Percentiles rank a stretch among this genome's conserved stretches.
phyloP scores from a whole-genome alignment of 2,113 vertebrate genomes.

The Thamnophis sirtalis region DNA sequence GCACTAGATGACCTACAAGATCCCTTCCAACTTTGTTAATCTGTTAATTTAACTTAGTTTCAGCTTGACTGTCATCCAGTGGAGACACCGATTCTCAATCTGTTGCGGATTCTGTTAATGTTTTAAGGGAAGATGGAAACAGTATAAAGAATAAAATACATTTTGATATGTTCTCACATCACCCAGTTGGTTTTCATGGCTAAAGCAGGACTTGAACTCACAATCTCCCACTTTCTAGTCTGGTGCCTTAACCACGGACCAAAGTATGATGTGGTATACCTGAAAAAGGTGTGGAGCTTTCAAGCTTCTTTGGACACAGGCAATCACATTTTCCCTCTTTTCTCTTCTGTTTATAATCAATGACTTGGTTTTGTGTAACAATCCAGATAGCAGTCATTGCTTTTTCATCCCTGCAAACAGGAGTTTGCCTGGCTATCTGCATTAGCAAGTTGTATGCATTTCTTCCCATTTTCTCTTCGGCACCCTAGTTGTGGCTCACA shows the following conservation, averaged over 20 bases:
- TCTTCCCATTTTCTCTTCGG: conserved; percentile 31
- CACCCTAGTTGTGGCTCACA: conserved; percentile 45
- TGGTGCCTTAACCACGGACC: neutral
- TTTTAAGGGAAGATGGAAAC: neutral
- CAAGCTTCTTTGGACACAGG: neutral
- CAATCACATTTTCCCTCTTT: neutral
- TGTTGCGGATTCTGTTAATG: neutral
- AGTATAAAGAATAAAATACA: neutral
- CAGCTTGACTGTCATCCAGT: neutral
- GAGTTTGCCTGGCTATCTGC: conserved; percentile 33
- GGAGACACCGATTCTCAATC: neutral
- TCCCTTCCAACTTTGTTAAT: no score
- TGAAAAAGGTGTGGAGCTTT: neutral
- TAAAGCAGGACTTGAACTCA: neutral
- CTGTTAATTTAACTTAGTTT: no score
- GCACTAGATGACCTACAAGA: no score
- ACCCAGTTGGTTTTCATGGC: neutral
- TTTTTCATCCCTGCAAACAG: conserved; percentile 45
- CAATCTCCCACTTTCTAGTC: neutral
- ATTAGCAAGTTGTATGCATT: conserved; percentile 23
- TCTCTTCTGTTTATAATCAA: neutral
- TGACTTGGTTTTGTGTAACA: neutral
- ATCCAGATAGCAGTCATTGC: neutral
- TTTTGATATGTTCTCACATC: neutral
- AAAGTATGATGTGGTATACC: neutral